Evolutionary conservation across 1,140 invertebrate genomes (phyloP).

Genomic region (Zeugodacus cucurbitae): DNA sequence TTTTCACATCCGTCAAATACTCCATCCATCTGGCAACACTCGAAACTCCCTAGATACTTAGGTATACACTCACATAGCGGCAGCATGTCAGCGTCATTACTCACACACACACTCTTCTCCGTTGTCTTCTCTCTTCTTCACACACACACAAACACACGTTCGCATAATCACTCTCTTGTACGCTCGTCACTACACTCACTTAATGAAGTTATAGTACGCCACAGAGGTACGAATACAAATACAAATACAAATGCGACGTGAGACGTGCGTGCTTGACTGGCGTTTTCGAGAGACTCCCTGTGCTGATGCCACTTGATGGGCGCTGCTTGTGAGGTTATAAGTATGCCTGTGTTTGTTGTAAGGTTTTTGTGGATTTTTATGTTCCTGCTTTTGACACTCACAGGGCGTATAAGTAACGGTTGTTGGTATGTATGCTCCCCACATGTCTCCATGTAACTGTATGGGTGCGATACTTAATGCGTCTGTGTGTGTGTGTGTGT

Average conservation of each 20-base stretch:
- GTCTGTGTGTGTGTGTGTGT: neutral
- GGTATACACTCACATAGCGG: neutral
- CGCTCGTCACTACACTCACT: constrained; percentile 16
- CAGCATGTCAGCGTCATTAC: neutral
- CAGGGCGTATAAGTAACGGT: neutral
- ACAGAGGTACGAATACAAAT: neutral
- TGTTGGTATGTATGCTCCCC: neutral
- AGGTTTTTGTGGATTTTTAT: neutral
- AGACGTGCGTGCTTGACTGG: neutral
- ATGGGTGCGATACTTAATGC: neutral
- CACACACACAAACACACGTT: neutral
- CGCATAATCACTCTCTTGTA: neutral
- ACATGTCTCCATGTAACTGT: neutral
- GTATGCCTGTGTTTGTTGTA: neutral
- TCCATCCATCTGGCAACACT: neutral
- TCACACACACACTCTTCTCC: neutral
- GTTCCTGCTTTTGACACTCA: neutral
- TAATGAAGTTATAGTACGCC: constrained; percentile 28
- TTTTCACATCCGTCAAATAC: neutral
- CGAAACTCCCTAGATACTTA: neutral
- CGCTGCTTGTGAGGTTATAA: neutral
- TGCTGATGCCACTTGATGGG: neutral
- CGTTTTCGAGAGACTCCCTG: constrained; percentile 5
- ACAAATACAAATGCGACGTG: constrained; percentile 2
- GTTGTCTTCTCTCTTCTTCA: neutral